phyloP scores from a whole-genome alignment of 1,140 invertebrate species.

The Galendromus occidentalis region DNA sequence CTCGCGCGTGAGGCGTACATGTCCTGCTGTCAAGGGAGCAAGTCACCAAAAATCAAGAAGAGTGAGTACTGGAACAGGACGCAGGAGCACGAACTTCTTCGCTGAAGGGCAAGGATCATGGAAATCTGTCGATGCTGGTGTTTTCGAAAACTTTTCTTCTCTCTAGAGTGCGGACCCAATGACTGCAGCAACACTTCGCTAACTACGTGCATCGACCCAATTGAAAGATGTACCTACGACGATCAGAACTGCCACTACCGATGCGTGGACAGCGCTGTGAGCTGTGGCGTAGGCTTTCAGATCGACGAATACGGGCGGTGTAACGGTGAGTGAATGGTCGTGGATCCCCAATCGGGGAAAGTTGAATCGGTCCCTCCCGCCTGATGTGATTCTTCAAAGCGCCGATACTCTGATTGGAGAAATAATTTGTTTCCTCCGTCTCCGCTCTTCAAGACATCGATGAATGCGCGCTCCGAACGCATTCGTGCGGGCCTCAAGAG shows the following conservation, averaged over 20 bases:
- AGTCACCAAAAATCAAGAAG: background rate
- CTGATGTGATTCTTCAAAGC: too few species aligned
- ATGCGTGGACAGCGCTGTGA: background rate
- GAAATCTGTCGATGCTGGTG: too few species aligned
- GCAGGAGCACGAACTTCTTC: too few species aligned
- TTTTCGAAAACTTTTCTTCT: too few species aligned
- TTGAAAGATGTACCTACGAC: background rate
- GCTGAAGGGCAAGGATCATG: too few species aligned
- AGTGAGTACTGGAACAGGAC: too few species aligned
- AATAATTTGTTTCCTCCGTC: too few species aligned
- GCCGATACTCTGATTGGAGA: too few species aligned
- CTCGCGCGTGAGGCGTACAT: background rate
- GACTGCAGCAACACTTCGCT: background rate
- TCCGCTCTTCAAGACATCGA: background rate
- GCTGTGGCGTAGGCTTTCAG: background rate
- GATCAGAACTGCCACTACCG: slow-evolving; percentile 3
- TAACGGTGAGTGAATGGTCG: background rate
- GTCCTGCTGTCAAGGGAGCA: background rate
- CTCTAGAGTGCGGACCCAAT: background rate
- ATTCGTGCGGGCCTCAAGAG: background rate
- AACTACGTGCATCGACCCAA: background rate
- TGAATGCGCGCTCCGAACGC: background rate
- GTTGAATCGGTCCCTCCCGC: too few species aligned
- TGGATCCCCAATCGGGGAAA: too few species aligned
- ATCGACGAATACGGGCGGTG: background rate